A percentile compares a stretch with the other conserved stretches of the same genome.
phyloP scores from a whole-genome alignment of 2,113 vertebrate genomes.

The Salminus brasiliensis region DNA sequence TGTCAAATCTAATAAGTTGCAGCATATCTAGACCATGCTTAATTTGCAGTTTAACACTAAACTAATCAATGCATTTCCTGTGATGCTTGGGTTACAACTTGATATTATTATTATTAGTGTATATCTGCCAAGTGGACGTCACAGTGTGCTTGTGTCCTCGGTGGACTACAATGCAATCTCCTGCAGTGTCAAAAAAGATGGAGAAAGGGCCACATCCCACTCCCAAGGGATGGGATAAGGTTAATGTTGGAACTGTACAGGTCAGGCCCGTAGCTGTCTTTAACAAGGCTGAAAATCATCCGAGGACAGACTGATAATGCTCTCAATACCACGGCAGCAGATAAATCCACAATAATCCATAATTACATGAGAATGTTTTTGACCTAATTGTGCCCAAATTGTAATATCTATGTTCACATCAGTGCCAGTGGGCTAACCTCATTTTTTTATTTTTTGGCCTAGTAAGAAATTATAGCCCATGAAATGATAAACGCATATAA shows the following conservation, averaged over 20 bases:
- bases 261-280: constrained; percentile 1
- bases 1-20: too few relatives aligned
- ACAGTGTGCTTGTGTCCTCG: background rate
- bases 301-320: constrained; percentile 15
- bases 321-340: background rate
- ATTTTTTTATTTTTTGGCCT: background rate
- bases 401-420: background rate
- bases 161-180: background rate
- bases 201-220: constrained; percentile 13
- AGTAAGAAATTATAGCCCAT: background rate
- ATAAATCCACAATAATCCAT: background rate
- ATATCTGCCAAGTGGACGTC: too few relatives aligned
- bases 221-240: background rate
- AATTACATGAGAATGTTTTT: background rate
- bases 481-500: background rate
- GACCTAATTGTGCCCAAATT: background rate
- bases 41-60: too few relatives aligned
- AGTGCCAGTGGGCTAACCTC: background rate
- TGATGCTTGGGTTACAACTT: too few relatives aligned
- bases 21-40: too few relatives aligned
- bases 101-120: background rate
- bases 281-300: constrained; percentile 15
- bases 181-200: background rate
- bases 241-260: background rate
- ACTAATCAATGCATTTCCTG: too few relatives aligned